Evolutionary conservation across 2,113 vertebrate species (phyloP).

Genomic region (Galeopterus variegatus): DNA sequence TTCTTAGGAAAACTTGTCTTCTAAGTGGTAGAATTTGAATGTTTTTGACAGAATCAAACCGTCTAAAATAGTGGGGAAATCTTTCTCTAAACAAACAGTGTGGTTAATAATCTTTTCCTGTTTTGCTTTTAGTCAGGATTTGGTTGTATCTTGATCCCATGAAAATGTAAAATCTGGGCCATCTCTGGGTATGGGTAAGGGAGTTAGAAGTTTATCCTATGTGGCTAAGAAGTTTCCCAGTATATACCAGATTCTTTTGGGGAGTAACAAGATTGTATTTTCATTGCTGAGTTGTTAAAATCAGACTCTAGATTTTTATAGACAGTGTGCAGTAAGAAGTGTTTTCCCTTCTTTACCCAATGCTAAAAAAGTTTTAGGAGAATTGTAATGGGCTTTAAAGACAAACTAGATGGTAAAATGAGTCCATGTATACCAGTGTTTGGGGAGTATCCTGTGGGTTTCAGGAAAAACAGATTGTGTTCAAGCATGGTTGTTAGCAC

Average conservation of each 20-base stretch:
- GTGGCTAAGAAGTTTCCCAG: constrained; percentile 3
- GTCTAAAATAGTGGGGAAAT: neutral
- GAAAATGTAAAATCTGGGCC: constrained; percentile 56
- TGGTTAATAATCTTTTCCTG: constrained; percentile 36
- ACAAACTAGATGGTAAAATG: constrained; percentile 33
- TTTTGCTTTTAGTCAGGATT: constrained; percentile 64
- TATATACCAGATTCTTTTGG: neutral
- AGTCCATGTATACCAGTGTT: neutral
- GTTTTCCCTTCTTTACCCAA: neutral
- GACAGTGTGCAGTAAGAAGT: neutral
- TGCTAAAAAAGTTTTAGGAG: constrained; percentile 19
- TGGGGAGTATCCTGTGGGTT: neutral
- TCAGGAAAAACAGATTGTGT: constrained; percentile 2
- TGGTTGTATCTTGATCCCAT: constrained; percentile 61
- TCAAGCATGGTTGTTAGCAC: neutral
- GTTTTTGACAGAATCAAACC: constrained; percentile 55
- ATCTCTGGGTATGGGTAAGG: neutral
- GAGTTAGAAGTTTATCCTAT: constrained; percentile 48
- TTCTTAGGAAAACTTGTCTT: constrained; percentile 5
- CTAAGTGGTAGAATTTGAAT: neutral
- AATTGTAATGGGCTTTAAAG: constrained; percentile 7
- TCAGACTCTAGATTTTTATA: constrained; percentile 33
- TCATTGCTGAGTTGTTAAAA: constrained; percentile 37
- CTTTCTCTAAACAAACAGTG: constrained; percentile 28
- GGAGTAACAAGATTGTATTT: constrained; percentile 34